Conservation (phyloP, 2,113 vertebrate genomes). For the Catharus minimus region DNA sequence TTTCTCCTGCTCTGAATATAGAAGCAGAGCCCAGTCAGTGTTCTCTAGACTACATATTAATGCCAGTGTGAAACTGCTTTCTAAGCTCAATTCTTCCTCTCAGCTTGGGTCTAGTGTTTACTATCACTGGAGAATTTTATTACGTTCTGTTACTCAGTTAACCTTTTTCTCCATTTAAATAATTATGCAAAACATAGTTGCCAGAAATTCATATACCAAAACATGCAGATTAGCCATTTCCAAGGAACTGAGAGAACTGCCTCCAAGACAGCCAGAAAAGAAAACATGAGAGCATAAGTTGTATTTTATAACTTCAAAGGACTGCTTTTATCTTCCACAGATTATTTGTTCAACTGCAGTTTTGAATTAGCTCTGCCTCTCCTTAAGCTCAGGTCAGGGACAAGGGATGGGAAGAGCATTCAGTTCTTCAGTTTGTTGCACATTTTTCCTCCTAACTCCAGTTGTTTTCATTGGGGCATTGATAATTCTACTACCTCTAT, state of each 20-base stretch:
- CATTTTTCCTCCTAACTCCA: not conserved
- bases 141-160: not conserved
- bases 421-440: not conserved
- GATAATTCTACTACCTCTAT: not conserved
- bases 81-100: not conserved
- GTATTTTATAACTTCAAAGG: constrained; percentile 13
- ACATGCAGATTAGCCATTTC: constrained; percentile 21
- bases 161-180: constrained; percentile 40
- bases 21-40: not conserved
- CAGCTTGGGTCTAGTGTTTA: not conserved
- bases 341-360: constrained; percentile 26
- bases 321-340: constrained; percentile 38
- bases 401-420: not conserved
- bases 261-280: constrained; percentile 5
- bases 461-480: not conserved
- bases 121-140: not conserved
- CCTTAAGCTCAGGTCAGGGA: not conserved
- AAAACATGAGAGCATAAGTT: constrained; percentile 18
- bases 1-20: not conserved
- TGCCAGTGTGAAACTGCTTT: not conserved
- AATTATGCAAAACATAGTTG: not conserved
- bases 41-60: not conserved
- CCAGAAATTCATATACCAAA: constrained; percentile 13
- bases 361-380: constrained; percentile 13
- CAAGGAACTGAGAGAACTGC: not conserved